These are phyloP conservation scores for Channa argus DNA, from an alignment of 2,113 vertebrate genomes.

Conservation along the genomic window DNA sequence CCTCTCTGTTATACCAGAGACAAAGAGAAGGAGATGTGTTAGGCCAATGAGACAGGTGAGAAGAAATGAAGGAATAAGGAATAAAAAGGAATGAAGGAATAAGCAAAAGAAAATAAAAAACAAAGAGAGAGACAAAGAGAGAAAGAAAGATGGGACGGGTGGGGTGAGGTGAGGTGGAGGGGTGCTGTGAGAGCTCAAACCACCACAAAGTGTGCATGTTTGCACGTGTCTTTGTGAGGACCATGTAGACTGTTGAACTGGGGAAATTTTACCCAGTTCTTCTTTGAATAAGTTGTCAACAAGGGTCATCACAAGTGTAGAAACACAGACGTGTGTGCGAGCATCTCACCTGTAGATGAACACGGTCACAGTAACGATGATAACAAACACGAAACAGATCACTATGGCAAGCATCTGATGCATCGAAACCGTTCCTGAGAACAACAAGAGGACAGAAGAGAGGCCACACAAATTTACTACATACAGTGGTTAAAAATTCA, in stretches of 20 bases:
- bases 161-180: neutral
- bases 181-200: constrained; percentile 28
- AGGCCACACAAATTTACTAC: neutral
- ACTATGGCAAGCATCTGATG: constrained; percentile 91
- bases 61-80: no score
- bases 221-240: neutral
- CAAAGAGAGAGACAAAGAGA: constrained; percentile 2
- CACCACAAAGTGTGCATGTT: neutral
- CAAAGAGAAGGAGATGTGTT: neutral
- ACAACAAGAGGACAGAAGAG: neutral
- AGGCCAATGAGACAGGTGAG: no score
- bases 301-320: neutral
- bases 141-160: constrained; percentile 1
- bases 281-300: no score
- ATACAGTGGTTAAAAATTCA: no score
- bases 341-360: constrained; percentile 90
- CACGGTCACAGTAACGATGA: constrained; percentile 85
- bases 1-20: constrained; percentile 26
- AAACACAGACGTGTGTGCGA: neutral
- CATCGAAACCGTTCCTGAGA: constrained; percentile 85
- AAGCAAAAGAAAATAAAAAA: neutral
- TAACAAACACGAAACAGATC: constrained; percentile 87
- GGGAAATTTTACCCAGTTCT: neutral
- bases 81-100: neutral
- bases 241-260: neutral